Conservation (phyloP, 1,140 invertebrate species). For the Bombus vancouverensis region DNA sequence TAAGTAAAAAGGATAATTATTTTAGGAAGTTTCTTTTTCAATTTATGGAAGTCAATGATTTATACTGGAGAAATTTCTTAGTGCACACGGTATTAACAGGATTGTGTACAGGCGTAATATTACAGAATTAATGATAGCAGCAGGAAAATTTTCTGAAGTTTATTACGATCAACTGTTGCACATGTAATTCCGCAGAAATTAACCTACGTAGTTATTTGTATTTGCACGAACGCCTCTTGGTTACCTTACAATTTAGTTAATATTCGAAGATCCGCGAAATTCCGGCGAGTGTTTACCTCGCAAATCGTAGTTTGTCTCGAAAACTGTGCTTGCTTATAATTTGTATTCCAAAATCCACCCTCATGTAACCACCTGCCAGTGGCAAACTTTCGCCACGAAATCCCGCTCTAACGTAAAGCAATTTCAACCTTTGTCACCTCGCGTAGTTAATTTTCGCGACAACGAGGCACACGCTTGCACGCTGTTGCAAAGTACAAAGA, state of each 20-base stretch:
- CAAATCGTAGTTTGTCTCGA: not conserved
- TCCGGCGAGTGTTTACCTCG: not conserved
- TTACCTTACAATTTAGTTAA: constrained; percentile 5
- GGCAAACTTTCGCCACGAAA: not conserved
- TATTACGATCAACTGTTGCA: not conserved
- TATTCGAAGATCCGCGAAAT: constrained; percentile 6
- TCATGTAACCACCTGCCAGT: not conserved
- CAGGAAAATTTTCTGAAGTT: not conserved
- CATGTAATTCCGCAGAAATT: not conserved
- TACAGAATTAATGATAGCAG: not conserved
- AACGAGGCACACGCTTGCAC: not conserved
- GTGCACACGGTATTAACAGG: too few species aligned
- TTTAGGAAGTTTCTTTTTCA: too few species aligned
- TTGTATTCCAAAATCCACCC: not conserved
- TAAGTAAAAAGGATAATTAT: too few species aligned
- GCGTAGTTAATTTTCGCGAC: constrained; percentile 1
- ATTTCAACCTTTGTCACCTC: not conserved
- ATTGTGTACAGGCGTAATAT: too few species aligned
- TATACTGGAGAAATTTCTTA: too few species aligned
- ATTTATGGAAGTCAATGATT: too few species aligned
- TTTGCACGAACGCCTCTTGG: too few species aligned
- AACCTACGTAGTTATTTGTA: not conserved
- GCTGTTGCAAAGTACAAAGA: not conserved
- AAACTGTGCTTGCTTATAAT: not conserved
- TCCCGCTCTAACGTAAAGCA: not conserved